Conservation (phyloP, 2,888 invertebrate species). For the Pomacea canaliculata region DNA sequence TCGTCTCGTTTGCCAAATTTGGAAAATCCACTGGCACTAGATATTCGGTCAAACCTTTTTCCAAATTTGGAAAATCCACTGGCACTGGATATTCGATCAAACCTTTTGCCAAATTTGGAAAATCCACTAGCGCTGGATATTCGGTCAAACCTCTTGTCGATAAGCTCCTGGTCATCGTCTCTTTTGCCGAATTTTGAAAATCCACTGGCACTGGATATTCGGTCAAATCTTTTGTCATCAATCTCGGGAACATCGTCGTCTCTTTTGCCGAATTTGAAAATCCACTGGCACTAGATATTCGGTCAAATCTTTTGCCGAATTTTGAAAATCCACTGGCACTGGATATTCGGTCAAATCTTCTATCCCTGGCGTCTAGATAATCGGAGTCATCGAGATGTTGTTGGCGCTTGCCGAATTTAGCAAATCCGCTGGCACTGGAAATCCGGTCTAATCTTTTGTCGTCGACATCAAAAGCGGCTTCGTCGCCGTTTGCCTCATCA, state of each 20-base stretch:
- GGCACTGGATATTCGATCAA: constrained; percentile 1
- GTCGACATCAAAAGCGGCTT: background rate
- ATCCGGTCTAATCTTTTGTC: constrained; percentile 14
- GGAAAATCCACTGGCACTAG: constrained; percentile 6
- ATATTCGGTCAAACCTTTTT: constrained; percentile 15
- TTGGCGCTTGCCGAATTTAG: constrained; percentile 18
- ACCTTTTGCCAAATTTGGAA: constrained; percentile 16
- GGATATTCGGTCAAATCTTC: constrained; percentile 14
- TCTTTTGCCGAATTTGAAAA: constrained; percentile 14
- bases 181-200: constrained; percentile 21
- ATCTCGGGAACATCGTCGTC: background rate
- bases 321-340: constrained; percentile 14
- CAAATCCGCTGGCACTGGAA: constrained; percentile 10
- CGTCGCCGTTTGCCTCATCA: too few species aligned
- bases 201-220: constrained; percentile 16
- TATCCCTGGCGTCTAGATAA: background rate
- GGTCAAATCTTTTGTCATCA: constrained; percentile 12
- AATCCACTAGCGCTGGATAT: constrained; percentile 14
- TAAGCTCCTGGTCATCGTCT: background rate
- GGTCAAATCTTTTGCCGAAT: constrained; percentile 19
- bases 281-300: constrained; percentile 6
- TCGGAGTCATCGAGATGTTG: background rate
- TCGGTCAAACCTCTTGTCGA: constrained; percentile 15
- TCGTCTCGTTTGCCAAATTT: constrained; percentile 7
- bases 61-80: constrained; percentile 13